phyloP scores from a whole-genome alignment of 2,797 vertebrate species.

The Prunella strophiata region DNA sequence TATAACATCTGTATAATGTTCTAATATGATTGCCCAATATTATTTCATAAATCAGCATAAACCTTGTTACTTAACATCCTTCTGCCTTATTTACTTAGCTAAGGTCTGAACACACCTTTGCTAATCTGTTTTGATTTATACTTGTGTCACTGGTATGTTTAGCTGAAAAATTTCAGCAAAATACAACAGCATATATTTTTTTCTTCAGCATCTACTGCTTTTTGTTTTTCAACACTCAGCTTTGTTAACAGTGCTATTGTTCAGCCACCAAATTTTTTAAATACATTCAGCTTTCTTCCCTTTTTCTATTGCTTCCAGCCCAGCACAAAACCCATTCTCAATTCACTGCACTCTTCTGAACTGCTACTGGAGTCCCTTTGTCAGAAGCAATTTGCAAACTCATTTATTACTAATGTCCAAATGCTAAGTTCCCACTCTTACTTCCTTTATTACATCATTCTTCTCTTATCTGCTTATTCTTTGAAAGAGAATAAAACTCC shows the following conservation, averaged over 20 bases:
- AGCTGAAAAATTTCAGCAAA: not conserved
- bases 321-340: not conserved
- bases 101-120: not conserved
- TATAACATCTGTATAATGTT: not conserved
- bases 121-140: not conserved
- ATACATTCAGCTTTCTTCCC: not conserved
- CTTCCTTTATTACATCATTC: not conserved
- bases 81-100: not conserved
- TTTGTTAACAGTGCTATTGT: not conserved
- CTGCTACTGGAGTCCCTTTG: not conserved
- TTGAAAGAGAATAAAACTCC: not conserved
- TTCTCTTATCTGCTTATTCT: not conserved
- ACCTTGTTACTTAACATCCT: not conserved
- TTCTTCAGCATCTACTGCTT: not conserved
- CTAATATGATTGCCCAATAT: not conserved
- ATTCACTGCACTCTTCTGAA: not conserved
- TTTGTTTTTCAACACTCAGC: not conserved
- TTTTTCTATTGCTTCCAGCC: not conserved
- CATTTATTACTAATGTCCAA: not conserved
- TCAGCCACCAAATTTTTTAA: not conserved
- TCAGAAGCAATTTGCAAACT: not conserved
- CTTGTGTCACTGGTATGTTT: not conserved
- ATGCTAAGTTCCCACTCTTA: not conserved
- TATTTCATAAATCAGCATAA: slow-evolving; percentile 2
- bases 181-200: not conserved